Conservation (phyloP, 2,888 invertebrate species). For the Drosophila aldrichi region DNA sequence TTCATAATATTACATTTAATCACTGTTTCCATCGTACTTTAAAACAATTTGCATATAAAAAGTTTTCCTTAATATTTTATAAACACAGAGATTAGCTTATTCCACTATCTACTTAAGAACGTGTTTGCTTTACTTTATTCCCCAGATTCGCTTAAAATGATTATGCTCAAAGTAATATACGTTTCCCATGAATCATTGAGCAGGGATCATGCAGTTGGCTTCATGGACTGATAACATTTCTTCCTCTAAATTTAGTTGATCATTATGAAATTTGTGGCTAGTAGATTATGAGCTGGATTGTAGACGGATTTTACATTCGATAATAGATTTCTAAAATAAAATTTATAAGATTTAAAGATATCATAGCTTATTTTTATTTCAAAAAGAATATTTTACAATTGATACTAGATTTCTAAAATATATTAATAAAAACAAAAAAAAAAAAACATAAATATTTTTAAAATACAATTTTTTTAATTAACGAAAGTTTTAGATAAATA, state of each 20-base stretch:
- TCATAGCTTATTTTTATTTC: too few relatives aligned
- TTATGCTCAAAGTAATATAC: conserved; percentile 4
- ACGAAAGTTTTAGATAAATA: too few relatives aligned
- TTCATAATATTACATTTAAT: conserved; percentile 2
- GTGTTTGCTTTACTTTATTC: neutral
- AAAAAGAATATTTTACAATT: too few relatives aligned
- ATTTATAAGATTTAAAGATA: too few relatives aligned
- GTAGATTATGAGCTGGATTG: neutral
- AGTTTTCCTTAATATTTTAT: neutral
- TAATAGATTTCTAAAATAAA: too few relatives aligned
- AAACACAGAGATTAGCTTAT: neutral
- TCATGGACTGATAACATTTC: neutral
- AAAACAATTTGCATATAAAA: neutral
- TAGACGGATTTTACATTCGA: neutral
- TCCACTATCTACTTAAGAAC: neutral
- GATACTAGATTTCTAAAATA: too few relatives aligned
- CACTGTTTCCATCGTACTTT: neutral
- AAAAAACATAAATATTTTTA: too few relatives aligned
- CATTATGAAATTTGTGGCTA: neutral
- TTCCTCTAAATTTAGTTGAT: neutral
- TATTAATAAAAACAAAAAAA: too few relatives aligned
- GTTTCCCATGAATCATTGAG: conserved; percentile 7
- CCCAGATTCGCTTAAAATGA: neutral
- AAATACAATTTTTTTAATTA: too few relatives aligned
- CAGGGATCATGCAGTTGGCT: conserved; percentile 4